Evolutionary conservation across 2,888 invertebrate genomes (phyloP).

Genomic region (Thecophora atra): DNA sequence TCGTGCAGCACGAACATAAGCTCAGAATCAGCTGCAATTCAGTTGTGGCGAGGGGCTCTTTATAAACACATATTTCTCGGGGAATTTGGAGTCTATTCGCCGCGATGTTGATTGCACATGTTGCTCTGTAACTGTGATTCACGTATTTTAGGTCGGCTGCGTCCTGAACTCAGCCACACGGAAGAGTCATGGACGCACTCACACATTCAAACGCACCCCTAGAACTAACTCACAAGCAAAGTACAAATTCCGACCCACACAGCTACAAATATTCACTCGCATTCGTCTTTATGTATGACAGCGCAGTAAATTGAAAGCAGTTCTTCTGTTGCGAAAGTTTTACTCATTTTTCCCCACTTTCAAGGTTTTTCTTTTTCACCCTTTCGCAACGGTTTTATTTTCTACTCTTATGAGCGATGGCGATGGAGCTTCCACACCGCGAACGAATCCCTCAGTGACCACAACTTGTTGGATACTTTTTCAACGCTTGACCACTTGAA

Average conservation of each 20-base stretch:
- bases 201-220: not conserved
- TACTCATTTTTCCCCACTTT: not conserved
- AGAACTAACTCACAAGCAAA: not conserved
- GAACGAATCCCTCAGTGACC: not conserved
- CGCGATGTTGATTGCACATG: not conserved
- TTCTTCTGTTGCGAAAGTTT: conserved; percentile 14
- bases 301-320: conserved; percentile 55
- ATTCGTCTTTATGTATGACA: conserved; percentile 55
- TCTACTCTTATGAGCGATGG: conserved; percentile 16
- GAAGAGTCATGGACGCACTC: conserved; percentile 3
- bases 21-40: too few species aligned
- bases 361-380: not conserved
- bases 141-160: conserved; percentile 30
- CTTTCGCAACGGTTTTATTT: not conserved
- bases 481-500: not conserved
- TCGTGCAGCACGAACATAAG: not conserved
- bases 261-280: conserved; percentile 31
- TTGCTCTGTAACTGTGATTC: conserved; percentile 20
- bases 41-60: conserved; percentile 22
- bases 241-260: not conserved
- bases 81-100: not conserved
- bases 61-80: conserved; percentile 27
- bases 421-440: not conserved
- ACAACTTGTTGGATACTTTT: not conserved
- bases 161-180: not conserved